A percentile compares a stretch with the other conserved stretches of the same genome.
Conservation (phyloP, 2,888 invertebrate genomes). For the Hermaeophaga mercurialis region DNA sequence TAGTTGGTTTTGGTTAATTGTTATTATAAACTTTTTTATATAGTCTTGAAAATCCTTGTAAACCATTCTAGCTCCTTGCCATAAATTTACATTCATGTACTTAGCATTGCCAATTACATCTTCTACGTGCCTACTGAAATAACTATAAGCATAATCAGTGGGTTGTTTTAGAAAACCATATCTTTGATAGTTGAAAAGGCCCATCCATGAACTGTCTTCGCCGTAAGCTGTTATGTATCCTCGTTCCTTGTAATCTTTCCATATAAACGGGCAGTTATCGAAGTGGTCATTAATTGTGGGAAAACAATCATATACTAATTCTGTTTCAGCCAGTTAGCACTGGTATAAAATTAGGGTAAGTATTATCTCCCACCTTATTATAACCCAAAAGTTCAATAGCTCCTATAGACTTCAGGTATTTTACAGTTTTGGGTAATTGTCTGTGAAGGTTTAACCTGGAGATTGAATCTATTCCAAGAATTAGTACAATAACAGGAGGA, state of each 20-base stretch:
- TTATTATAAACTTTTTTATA: slow-evolving; percentile 9
- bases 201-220: slow-evolving; percentile 75
- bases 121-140: slow-evolving; percentile 16
- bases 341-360: slow-evolving; percentile 87
- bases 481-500: slow-evolving; percentile 66
- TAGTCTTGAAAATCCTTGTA: slow-evolving; percentile 18
- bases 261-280: slow-evolving; percentile 76
- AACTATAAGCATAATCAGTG: slow-evolving; percentile 61
- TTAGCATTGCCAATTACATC: slow-evolving; percentile 6
- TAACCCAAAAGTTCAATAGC: slow-evolving; percentile 84
- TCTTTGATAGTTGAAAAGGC: slow-evolving; percentile 77
- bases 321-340: slow-evolving; percentile 74
- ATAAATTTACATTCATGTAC: slow-evolving; percentile 8
- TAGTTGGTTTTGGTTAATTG: slow-evolving; percentile 46
- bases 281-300: slow-evolving; percentile 57
- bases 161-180: slow-evolving; percentile 74
- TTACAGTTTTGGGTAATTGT: slow-evolving; percentile 76
- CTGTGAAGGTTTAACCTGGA: slow-evolving; percentile 84
- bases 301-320: slow-evolving; percentile 70
- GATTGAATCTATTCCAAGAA: slow-evolving; percentile 84
- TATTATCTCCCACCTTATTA: slow-evolving; percentile 93
- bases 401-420: slow-evolving; percentile 64
- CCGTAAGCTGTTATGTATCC: slow-evolving; percentile 81
- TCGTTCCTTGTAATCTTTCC: slow-evolving; percentile 72
- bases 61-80: not conserved